Base-by-base conservation (phyloP, 2,888 invertebrate species). In the Anthoptus insignis region DNA sequence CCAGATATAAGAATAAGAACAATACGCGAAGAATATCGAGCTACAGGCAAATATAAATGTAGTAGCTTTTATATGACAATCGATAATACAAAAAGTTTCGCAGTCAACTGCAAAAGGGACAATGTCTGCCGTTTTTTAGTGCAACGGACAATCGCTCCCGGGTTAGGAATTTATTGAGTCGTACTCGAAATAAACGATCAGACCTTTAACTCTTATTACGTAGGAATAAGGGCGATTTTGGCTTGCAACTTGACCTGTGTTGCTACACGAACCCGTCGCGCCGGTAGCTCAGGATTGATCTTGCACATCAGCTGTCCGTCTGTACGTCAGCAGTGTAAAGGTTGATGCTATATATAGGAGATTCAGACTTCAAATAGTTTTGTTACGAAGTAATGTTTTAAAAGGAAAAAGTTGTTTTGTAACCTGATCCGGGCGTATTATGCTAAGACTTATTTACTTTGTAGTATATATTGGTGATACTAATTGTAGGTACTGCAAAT, bases 121-220 rank as follows among this genome's bases (percentile, higher is more conserved):
- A 86, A 81, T 85, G 86, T 86, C 81, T 79, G 76, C 73, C 76
- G 82, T 84, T 87, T 86, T 88, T 85, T 81, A 83, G 79, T 83
- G 82, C 77, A 78, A 67, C 79, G 83, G 82, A 88, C 88, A 88
- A 84, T 86, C 87, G 87, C 80, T 80, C 73, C 81, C 76, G 82
- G 76, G 83, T 83, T 84, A 83, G 88, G 87, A 89, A 91, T 90
- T 90, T 91, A 90, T 91, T 88, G 89, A 87, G 87, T 84, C 87
- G 85, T 86, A 82, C 75, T 77, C 82, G 81, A 87, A 87, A 88
- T 88, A 89, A 89, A 89, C 80, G 81, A 84, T 22, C 13, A 24
- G 37, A 32, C 29, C 19, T 24, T 13, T 64, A 11, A 21, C 47
- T 65, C 54, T 29, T 68, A 70, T 47, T 1, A 9, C 9, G 1